These are phyloP conservation scores for Drosophila paracracens DNA, from an alignment of 2,888 invertebrate genomes.

Conservation along the genomic window DNA sequence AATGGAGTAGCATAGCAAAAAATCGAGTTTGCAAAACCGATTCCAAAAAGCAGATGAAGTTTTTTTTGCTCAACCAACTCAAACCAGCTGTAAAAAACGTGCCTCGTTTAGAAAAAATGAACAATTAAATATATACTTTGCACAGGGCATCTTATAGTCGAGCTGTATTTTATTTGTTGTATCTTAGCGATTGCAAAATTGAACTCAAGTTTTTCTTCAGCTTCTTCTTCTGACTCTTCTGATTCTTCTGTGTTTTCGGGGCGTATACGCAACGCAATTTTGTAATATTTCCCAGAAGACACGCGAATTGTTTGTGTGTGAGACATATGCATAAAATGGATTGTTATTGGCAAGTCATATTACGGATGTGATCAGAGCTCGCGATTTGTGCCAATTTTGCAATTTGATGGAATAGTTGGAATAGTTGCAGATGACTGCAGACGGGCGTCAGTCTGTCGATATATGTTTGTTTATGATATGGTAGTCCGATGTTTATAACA, in stretches of 20 bases:
- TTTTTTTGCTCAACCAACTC: neutral
- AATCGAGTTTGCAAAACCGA: neutral
- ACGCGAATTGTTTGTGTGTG: constrained; percentile 39
- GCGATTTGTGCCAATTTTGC: constrained; percentile 29
- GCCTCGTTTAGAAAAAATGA: too few relatives aligned
- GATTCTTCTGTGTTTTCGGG: constrained; percentile 18
- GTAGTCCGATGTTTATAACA: neutral
- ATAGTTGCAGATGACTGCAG: neutral
- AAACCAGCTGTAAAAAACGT: too few relatives aligned
- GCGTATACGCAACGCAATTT: constrained; percentile 56
- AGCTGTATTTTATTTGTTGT: constrained; percentile 13
- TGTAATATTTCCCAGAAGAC: constrained; percentile 48
- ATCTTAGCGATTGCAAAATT: constrained; percentile 45
- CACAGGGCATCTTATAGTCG: constrained; percentile 8
- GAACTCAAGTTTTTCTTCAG: constrained; percentile 15
- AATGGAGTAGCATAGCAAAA: neutral
- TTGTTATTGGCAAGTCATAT: constrained; percentile 1
- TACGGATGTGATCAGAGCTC: constrained; percentile 10
- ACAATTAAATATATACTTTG: too few relatives aligned
- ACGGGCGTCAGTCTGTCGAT: neutral
- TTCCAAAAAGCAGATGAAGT: too few relatives aligned
- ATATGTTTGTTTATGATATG: neutral
- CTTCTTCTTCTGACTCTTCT: constrained; percentile 3
- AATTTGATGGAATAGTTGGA: constrained; percentile 7
- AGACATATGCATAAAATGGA: neutral